These are phyloP conservation scores for Vidua macroura DNA, from an alignment of 2,113 vertebrate genomes.

Conservation along the genomic window DNA sequence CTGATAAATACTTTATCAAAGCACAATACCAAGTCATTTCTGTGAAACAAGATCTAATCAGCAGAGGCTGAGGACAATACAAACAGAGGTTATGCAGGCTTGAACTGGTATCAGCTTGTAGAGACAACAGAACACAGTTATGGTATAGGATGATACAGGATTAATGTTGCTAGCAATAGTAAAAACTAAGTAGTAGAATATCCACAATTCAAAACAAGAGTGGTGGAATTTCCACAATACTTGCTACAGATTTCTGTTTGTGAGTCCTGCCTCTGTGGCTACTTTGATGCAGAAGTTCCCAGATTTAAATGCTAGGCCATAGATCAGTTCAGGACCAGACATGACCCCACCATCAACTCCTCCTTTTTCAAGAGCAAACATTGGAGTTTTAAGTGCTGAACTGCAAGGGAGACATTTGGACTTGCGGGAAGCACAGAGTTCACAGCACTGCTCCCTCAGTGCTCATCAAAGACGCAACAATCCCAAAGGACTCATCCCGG, in stretches of 20 bases:
- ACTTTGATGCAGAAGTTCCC: neutral
- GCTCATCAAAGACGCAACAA: neutral
- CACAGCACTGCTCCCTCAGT: neutral
- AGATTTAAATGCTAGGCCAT: neutral
- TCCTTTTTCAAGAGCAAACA: neutral
- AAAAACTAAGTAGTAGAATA: neutral
- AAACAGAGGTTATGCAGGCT: neutral
- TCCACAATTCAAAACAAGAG: neutral
- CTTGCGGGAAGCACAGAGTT: neutral
- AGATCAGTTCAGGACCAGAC: neutral
- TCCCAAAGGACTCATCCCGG: neutral
- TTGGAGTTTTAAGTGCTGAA: neutral
- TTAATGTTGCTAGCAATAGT: neutral
- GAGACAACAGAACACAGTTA: neutral
- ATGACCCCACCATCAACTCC: neutral
- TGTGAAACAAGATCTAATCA: conserved; percentile 22
- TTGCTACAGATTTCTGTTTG: neutral
- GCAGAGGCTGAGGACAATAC: neutral
- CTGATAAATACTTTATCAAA: conserved; percentile 16
- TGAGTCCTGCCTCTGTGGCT: neutral
- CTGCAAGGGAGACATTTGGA: neutral
- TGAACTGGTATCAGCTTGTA: neutral
- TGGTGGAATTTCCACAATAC: neutral
- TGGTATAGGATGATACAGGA: neutral
- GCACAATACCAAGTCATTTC: conserved; percentile 9